Percentiles rank a stretch among this genome's conserved stretches.
Evolutionary conservation across 37 sponge, comb jelly and placozoan genomes (phyloP).

Genomic region (Cladorhizidae sp.): DNA sequence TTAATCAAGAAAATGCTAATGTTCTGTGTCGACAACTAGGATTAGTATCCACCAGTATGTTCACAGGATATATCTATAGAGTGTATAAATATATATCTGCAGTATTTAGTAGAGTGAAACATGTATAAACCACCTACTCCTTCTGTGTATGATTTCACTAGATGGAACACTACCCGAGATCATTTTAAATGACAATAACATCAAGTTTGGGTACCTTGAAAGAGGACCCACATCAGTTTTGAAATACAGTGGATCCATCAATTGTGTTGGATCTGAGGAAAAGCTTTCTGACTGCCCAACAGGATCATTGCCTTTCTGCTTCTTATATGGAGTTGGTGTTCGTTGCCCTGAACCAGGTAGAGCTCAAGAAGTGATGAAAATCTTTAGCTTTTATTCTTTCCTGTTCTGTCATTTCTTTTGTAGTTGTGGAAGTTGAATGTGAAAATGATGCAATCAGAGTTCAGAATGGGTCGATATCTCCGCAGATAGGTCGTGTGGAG

Average conservation of each 20-base stretch:
- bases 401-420: not conserved
- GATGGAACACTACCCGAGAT: not conserved
- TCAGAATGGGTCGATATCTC: not conserved
- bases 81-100: too few relatives aligned
- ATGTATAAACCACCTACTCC: not conserved
- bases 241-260: too few relatives aligned
- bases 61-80: too few relatives aligned
- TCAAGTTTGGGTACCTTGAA: not conserved
- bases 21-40: slow-evolving; percentile 11
- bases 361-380: too few relatives aligned
- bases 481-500: slow-evolving; percentile 12
- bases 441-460: not conserved
- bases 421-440: not conserved
- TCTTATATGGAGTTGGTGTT: too few relatives aligned
- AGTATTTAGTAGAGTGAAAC: too few relatives aligned
- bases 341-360: too few relatives aligned
- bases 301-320: too few relatives aligned
- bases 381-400: not conserved
- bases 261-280: too few relatives aligned
- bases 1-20: not conserved
- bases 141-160: not conserved
- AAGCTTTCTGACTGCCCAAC: too few relatives aligned
- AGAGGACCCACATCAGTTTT: not conserved
- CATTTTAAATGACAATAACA: too few relatives aligned
- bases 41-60: not conserved